Evolutionary conservation across 2,113 vertebrate genomes (phyloP), one percentile per base, ranked within the genome.

Genomic region (Protomyctophum bolini): DNA sequence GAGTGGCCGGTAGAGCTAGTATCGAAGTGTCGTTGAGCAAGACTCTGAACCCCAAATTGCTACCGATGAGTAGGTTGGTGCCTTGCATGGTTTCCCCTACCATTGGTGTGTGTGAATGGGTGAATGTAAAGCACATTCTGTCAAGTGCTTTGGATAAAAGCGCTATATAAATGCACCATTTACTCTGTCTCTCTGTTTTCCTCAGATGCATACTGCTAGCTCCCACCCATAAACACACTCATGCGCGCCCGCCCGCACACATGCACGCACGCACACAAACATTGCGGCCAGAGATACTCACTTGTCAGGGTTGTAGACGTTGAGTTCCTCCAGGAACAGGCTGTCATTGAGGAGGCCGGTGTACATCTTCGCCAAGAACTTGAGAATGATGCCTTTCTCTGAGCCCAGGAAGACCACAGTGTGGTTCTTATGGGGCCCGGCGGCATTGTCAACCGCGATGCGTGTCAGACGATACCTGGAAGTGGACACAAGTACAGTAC

Each of bases 241-340:
- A 52, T 52, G 7, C 50, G 12, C 2, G 12, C 12, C 2, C 50
- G 6, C 50, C 2, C 9, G 7, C 50, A 9, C 50, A 52, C 50
- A 52, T 12, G 7, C 50, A 52, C 50, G 7, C 50, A 52, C 50
- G 21, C 41, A 46, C 29, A 66, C 52, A 52, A n/a, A 54, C n/a
- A 41, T 6, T 47, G 2, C 33, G 33, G 33, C 41, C 9, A 8
- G 50, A 61, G 9, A 82, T 79, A 95, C 96, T 29, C 86, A 98
- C 98, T 97, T 99, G 90, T 99, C 96, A 59, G 95, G 92, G 90
- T 98, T 98, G 92, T 98, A 98, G 93, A 98, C 81, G 60, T 83
- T 98, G 89, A 99, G 94, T 91, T 99, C 98, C 91, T 99, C 98
- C 91, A 99, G 92, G 83, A 99, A 98, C 86, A 99, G 94, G 88